Evolutionary conservation across 2,113 vertebrate species (phyloP).

Genomic region (Ranitomeya imitator): DNA sequence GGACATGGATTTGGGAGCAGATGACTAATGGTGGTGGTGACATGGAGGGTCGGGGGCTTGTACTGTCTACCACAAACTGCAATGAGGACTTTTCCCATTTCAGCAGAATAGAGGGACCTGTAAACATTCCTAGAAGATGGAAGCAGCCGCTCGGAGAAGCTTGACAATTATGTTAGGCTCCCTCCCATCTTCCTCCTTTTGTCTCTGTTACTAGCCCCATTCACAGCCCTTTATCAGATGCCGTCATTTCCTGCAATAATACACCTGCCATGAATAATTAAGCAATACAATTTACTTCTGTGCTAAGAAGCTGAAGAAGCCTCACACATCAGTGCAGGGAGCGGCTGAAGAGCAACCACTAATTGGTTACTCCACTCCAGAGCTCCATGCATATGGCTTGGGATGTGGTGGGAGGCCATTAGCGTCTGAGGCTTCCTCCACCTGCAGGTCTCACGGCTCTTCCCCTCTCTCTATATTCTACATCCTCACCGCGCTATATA

Average conservation of each 20-base stretch:
- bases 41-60: neutral
- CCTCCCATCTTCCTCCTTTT: neutral
- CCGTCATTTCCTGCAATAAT: conserved; percentile 74
- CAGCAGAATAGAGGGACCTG: conserved; percentile 67
- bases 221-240: conserved; percentile 55
- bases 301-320: conserved; percentile 67
- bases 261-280: conserved; percentile 77
- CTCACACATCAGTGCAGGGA: conserved; percentile 70
- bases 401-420: conserved; percentile 1
- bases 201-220: conserved; percentile 1
- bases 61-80: conserved; percentile 19
- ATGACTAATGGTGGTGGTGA: neutral
- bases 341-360: conserved; percentile 63
- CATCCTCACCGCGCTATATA: neutral
- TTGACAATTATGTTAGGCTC: neutral
- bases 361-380: conserved; percentile 57
- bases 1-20: neutral
- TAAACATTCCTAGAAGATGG: conserved; percentile 63
- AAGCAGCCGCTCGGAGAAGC: conserved; percentile 19
- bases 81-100: conserved; percentile 53
- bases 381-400: neutral
- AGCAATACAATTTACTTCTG: conserved; percentile 69
- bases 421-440: neutral
- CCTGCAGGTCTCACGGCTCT: neutral
- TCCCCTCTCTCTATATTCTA: neutral